Conservation (phyloP, 2,113 vertebrate species). For the Psettodes erumei region DNA sequence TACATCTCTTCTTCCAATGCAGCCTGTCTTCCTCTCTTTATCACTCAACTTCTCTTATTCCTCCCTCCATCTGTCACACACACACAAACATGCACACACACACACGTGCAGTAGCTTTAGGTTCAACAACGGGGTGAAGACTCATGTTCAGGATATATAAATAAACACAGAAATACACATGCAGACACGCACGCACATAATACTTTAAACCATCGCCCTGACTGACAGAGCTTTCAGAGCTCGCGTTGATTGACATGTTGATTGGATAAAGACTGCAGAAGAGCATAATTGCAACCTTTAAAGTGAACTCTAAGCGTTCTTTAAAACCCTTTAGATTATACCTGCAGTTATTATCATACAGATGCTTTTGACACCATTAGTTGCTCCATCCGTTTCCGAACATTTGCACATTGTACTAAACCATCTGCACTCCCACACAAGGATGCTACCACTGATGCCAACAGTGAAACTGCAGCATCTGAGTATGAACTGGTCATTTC, state of each 20-base stretch:
- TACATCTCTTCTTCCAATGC: not conserved
- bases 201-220: not conserved
- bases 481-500: not conserved
- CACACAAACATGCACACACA: not conserved
- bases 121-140: constrained; percentile 22
- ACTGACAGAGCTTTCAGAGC: constrained; percentile 63
- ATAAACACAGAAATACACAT: constrained; percentile 20
- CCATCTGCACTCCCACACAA: not conserved
- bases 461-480: not conserved
- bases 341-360: constrained; percentile 51
- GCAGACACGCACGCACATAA: constrained; percentile 2
- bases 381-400: constrained; percentile 20
- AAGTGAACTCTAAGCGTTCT: constrained; percentile 52
- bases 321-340: constrained; percentile 58
- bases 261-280: constrained; percentile 67
- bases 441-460: not conserved
- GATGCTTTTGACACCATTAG: constrained; percentile 59
- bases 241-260: constrained; percentile 67
- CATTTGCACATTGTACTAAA: constrained; percentile 31
- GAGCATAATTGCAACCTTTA: constrained; percentile 72
- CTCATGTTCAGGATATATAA: constrained; percentile 34
- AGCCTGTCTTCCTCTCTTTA: constrained; percentile 1
- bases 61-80: not conserved
- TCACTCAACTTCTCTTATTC: not conserved
- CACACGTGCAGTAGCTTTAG: constrained; percentile 9